Evolutionary conservation across 2,797 vertebrate genomes (phyloP), one percentile per base, ranked within the genome.

Genomic region (Caiman crocodilus): DNA sequence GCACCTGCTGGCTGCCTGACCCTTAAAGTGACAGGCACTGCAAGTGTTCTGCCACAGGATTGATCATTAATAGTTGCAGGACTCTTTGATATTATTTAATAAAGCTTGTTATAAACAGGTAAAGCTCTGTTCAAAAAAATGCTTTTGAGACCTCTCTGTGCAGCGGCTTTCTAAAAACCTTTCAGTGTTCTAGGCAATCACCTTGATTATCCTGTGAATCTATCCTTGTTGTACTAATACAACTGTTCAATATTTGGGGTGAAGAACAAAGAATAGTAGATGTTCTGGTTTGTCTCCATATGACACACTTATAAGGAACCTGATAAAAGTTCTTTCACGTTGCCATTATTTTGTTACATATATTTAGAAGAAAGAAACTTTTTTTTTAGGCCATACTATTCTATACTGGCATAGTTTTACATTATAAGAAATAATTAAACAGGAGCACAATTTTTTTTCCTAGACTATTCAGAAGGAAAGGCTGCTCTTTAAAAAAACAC

Each of bases 61-160:
- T 42, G 23, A 35, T 69, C 35, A 32, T 23, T 35, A 69, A 69
- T 69, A 15, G 18, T 35, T 35, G 20, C 35, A 69, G 35, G 13
- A 35, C 18, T 32, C 35, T 35, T 35, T 32, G n/a, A 67, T 67
- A 32, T 67, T 67, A 8, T 59, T 77, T 80, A 92, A 95, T 73
- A 55, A 92, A 77, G 55, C 14, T 7, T 14, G 59, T 65, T 60
- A 56, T 63, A 75, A 81, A 94, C 90, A 71, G 11, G 1, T 60
- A 59, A 88, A 32, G 1, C 64, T 75, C 79, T 87, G 85, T 90
- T 79, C 63, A 87, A n/a, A 20, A 20, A 35, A 79, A 96, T 84
- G 85, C 55, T 77, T 50, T 87, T 75, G 32, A 94, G 87, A 21
- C 17, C 57, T 77, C n/a, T 30, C 16, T 76, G 12, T 84, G 90